Percentiles rank a stretch among this genome's conserved stretches.
Evolutionary conservation across 2,888 invertebrate species (phyloP).

Genomic region (Ischnura elegans): DNA sequence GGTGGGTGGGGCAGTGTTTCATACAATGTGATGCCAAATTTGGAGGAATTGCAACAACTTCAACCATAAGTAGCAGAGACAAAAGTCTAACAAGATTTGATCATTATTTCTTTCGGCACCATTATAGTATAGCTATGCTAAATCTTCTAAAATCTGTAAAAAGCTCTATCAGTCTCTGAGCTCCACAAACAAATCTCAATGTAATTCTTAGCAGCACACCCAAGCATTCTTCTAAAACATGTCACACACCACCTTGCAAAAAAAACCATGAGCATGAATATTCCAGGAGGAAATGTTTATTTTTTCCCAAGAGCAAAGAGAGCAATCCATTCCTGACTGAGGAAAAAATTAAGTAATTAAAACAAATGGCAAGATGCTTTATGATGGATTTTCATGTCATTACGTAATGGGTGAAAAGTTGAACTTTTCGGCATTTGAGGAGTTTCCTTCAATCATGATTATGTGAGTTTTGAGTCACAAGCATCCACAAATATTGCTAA

Average conservation of each 20-base stretch:
- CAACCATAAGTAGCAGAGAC: not conserved
- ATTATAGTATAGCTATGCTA: not conserved
- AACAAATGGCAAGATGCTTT: not conserved
- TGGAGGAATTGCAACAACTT: not conserved
- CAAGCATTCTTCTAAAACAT: not conserved
- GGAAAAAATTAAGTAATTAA: not conserved
- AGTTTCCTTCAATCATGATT: not conserved
- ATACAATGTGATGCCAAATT: not conserved
- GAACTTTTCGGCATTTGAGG: not conserved
- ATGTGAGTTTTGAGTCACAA: not conserved
- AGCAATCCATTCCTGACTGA: not conserved
- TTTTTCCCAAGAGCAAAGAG: not conserved
- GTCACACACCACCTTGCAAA: not conserved
- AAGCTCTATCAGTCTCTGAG: not conserved
- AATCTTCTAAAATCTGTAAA: not conserved
- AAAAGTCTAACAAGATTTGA: not conserved
- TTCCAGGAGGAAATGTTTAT: not conserved
- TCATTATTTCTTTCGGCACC: not conserved
- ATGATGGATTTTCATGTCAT: not conserved
- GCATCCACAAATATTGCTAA: too few relatives aligned
- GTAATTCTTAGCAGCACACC: not conserved
- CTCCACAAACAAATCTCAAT: not conserved
- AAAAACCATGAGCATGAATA: not conserved
- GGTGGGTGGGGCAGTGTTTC: conserved; percentile 19
- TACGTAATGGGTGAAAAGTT: not conserved